A percentile compares a stretch with the other conserved stretches of the same genome.
These are phyloP conservation scores for Bombus picipes DNA, from an alignment of 1,140 invertebrate genomes.

Conservation along the genomic window DNA sequence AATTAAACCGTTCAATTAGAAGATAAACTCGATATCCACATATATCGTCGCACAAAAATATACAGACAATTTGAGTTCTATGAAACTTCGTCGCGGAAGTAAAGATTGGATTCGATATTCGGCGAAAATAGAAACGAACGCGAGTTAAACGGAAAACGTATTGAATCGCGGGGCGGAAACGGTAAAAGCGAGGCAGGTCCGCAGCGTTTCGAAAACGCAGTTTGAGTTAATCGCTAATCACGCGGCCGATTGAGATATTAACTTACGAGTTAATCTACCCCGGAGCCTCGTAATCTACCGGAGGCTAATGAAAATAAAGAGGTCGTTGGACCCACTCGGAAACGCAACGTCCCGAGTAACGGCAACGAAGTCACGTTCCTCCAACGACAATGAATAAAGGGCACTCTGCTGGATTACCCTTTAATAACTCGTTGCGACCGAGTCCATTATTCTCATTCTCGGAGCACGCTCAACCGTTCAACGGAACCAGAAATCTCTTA, in stretches of 20 bases:
- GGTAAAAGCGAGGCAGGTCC: too few relatives aligned
- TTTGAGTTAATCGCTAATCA: conserved; percentile 33
- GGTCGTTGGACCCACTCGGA: conserved; percentile 52
- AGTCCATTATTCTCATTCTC: conserved; percentile 22
- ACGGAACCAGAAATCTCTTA: neutral
- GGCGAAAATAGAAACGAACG: too few relatives aligned
- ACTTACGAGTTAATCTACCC: conserved; percentile 41
- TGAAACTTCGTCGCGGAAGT: too few relatives aligned
- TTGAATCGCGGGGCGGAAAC: too few relatives aligned
- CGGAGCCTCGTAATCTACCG: conserved; percentile 41
- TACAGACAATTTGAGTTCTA: too few relatives aligned
- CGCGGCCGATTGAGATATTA: conserved; percentile 46
- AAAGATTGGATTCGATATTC: too few relatives aligned
- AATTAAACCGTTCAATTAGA: too few relatives aligned
- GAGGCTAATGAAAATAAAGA: conserved; percentile 51
- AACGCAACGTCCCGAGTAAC: conserved; percentile 43
- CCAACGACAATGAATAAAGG: conserved; percentile 51
- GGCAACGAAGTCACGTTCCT: conserved; percentile 51
- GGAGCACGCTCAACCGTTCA: neutral
- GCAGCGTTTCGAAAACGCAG: too few relatives aligned
- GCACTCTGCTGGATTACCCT: conserved; percentile 40
- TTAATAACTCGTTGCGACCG: conserved; percentile 37
- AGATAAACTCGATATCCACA: too few relatives aligned
- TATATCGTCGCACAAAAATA: too few relatives aligned
- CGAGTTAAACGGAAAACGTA: too few relatives aligned